Conservation (phyloP, 2,113 vertebrate species). For the Cynocephalus volans region DNA sequence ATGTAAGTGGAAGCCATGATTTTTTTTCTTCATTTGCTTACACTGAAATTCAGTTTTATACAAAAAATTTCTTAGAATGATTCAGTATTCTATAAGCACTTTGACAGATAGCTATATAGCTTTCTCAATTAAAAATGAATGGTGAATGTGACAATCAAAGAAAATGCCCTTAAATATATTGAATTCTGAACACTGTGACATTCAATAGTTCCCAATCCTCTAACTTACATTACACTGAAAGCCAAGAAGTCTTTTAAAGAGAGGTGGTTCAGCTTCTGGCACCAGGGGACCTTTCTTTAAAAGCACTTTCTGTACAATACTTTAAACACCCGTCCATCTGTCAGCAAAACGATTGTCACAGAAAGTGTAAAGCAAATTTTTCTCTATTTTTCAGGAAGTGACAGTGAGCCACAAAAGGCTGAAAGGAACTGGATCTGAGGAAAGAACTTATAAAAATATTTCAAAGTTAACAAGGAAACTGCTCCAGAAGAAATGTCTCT, state of each 20-base stretch:
- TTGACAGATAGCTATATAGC: not conserved
- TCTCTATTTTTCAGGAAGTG: conserved; percentile 25
- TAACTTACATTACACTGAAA: not conserved
- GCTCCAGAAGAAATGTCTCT: conserved; percentile 9
- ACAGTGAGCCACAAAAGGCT: not conserved
- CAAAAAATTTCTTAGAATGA: not conserved
- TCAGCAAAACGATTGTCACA: conserved; percentile 53
- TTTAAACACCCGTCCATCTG: not conserved
- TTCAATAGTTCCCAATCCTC: not conserved
- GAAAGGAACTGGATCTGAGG: not conserved
- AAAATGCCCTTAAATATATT: not conserved
- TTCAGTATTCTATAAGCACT: not conserved
- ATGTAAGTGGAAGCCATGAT: not conserved
- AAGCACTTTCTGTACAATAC: not conserved
- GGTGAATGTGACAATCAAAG: conserved; percentile 23
- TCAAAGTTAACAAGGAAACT: conserved; percentile 59
- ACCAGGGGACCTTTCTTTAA: not conserved
- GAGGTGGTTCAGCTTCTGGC: not conserved
- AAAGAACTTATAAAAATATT: conserved; percentile 44
- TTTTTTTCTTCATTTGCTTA: conserved; percentile 34
- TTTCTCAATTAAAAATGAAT: conserved; percentile 43
- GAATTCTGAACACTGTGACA: not conserved
- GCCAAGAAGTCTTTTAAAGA: not conserved
- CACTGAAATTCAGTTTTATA: conserved; percentile 40
- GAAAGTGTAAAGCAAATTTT: not conserved